phyloP scores from a whole-genome alignment of 1,140 invertebrate species.

The Brachionus calyciflorus region DNA sequence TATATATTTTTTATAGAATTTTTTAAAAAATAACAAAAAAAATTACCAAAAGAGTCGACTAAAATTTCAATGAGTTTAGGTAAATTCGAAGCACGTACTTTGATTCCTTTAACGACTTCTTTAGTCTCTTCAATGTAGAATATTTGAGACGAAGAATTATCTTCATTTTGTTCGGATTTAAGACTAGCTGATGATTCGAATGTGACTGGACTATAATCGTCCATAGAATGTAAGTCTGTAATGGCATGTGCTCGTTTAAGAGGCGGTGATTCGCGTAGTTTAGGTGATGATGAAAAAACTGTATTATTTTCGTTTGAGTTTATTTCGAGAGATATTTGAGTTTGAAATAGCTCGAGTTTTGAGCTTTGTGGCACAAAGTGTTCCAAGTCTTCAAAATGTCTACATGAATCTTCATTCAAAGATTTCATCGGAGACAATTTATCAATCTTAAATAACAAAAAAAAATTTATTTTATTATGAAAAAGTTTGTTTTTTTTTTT shows the following conservation, averaged over 20 bases:
- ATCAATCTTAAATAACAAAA: slow-evolving; percentile 26
- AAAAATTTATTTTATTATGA: background rate
- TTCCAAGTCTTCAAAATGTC: background rate
- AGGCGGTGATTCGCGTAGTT: background rate
- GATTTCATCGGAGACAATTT: slow-evolving; percentile 23
- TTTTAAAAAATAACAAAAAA: background rate
- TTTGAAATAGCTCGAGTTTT: slow-evolving; percentile 4
- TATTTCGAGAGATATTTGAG: slow-evolving; percentile 23
- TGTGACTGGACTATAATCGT: slow-evolving; percentile 44
- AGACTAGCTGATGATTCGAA: background rate
- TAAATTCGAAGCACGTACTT: slow-evolving; percentile 56
- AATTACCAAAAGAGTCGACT: slow-evolving; percentile 59
- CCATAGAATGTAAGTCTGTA: slow-evolving; percentile 7
- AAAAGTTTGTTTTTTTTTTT: background rate
- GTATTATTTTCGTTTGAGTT: background rate
- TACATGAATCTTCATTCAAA: background rate
- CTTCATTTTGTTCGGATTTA: background rate
- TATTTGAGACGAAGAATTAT: background rate
- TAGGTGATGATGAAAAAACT: background rate
- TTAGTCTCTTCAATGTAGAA: slow-evolving; percentile 55
- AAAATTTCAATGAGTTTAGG: slow-evolving; percentile 57
- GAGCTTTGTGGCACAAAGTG: background rate
- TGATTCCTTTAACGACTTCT: slow-evolving; percentile 55
- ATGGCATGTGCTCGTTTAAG: slow-evolving; percentile 41
- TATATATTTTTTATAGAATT: background rate